phyloP scores from a whole-genome alignment of 2,888 invertebrate genomes.

The Mimachlamys varia region DNA sequence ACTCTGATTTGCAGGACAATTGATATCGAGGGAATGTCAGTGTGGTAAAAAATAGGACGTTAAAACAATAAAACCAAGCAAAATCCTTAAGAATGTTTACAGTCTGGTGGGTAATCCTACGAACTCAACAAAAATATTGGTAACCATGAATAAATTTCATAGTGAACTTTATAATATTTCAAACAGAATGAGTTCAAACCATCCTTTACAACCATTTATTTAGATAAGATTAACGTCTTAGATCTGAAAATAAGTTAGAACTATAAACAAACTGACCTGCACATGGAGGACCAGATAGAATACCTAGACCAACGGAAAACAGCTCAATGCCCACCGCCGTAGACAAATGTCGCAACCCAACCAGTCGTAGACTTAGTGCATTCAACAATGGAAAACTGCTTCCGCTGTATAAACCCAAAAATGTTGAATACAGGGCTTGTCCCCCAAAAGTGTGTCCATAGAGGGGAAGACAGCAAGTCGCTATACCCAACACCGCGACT shows the following conservation, averaged over 20 bases:
- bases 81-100: too few relatives aligned
- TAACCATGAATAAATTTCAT: too few relatives aligned
- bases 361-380: neutral
- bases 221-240: neutral
- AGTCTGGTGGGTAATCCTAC: too few relatives aligned
- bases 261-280: neutral
- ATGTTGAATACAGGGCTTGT: neutral
- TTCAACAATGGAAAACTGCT: neutral
- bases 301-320: neutral
- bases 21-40: too few relatives aligned
- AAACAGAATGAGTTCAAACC: too few relatives aligned
- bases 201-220: too few relatives aligned
- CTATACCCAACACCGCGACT: neutral
- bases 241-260: too few relatives aligned
- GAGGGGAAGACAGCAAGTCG: neutral
- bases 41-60: too few relatives aligned
- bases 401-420: neutral
- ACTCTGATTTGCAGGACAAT: too few relatives aligned
- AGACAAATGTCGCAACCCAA: neutral
- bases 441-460: neutral
- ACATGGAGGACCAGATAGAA: neutral
- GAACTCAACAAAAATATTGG: too few relatives aligned
- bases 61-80: too few relatives aligned
- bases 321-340: neutral
- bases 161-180: too few relatives aligned